These are phyloP conservation scores for Falco peregrinus DNA, from an alignment of 2,797 vertebrate species.

Conservation along the genomic window DNA sequence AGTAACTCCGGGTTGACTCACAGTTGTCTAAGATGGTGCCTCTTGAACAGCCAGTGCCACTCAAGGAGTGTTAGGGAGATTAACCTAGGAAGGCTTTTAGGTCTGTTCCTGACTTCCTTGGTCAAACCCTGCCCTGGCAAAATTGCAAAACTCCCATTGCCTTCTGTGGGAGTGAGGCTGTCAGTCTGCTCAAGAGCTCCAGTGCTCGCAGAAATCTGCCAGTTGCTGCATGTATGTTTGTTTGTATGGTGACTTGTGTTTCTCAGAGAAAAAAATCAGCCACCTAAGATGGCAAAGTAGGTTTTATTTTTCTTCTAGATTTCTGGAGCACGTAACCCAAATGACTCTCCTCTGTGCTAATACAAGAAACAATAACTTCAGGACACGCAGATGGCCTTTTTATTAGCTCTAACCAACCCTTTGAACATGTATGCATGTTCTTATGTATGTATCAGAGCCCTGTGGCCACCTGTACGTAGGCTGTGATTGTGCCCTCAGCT, in stretches of 20 bases:
- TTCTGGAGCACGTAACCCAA: neutral
- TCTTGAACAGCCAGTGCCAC: neutral
- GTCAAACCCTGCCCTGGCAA: neutral
- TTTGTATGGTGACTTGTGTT: neutral
- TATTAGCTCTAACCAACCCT: neutral
- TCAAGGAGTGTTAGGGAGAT: neutral
- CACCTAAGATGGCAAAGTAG: neutral
- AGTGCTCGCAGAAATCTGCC: neutral
- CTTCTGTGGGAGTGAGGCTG: neutral
- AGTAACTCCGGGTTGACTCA: neutral
- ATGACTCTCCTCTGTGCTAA: neutral
- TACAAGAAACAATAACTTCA: neutral
- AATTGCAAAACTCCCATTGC: neutral
- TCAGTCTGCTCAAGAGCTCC: neutral
- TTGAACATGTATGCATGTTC: neutral
- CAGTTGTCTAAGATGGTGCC: neutral
- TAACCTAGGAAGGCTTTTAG: neutral
- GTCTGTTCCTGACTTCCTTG: neutral
- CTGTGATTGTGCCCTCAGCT: neutral
- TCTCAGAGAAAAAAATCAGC: neutral
- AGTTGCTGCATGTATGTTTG: neutral
- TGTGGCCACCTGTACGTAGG: neutral
- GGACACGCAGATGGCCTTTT: neutral
- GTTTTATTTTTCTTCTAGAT: neutral
- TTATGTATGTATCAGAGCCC: neutral